Evolutionary conservation across 1,140 invertebrate species (phyloP).

Genomic region (Homarus americanus): DNA sequence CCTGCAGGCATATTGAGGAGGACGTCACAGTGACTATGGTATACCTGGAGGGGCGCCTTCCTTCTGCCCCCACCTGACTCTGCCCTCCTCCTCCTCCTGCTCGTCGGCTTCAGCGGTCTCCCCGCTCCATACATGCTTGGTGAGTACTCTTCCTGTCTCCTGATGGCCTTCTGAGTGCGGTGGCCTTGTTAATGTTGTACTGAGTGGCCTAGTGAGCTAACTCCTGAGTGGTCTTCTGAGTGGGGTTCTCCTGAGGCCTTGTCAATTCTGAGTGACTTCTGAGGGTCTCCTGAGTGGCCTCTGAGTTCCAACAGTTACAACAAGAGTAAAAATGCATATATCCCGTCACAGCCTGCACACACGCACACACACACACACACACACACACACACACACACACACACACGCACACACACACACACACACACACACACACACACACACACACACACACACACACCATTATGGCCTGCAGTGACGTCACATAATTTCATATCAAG

Average conservation of each 20-base stretch:
- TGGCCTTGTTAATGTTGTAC: too few species aligned
- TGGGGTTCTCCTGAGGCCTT: too few species aligned
- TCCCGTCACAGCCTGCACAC: neutral
- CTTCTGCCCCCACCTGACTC: slow-evolving; percentile 18
- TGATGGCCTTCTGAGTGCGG: neutral
- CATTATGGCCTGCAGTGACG: too few species aligned
- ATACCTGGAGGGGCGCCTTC: slow-evolving; percentile 36
- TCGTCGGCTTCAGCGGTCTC: neutral
- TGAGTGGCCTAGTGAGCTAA: too few species aligned
- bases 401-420: slow-evolving; percentile 21
- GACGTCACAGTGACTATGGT: slow-evolving; percentile 52
- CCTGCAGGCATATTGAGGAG: slow-evolving; percentile 51
- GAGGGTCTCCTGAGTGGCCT: too few species aligned
- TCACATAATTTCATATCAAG: too few species aligned
- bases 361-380: slow-evolving; percentile 17
- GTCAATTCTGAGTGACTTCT: too few species aligned
- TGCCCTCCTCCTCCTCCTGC: slow-evolving; percentile 24
- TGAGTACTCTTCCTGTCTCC: slow-evolving; percentile 9
- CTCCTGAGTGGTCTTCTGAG: too few species aligned
- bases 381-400: slow-evolving; percentile 25
- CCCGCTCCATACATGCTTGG: slow-evolving; percentile 55
- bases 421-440: slow-evolving; percentile 15
- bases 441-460: slow-evolving; percentile 18
- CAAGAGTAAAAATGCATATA: too few species aligned
- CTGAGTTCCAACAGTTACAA: too few species aligned